Conservation (phyloP, 1,140 invertebrate genomes). For the Paracyclopina nana region DNA sequence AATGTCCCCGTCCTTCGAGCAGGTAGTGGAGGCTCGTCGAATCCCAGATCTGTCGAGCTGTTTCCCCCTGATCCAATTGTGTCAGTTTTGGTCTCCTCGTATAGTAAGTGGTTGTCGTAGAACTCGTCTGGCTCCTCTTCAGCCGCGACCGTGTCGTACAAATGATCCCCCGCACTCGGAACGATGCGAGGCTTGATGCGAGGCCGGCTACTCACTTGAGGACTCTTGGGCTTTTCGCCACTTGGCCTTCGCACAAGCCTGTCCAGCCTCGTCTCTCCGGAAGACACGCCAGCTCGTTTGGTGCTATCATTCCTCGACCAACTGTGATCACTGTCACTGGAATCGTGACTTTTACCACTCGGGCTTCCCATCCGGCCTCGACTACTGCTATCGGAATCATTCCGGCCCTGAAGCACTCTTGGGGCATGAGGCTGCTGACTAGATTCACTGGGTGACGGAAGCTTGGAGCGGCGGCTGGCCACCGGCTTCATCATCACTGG, state of each 20-base stretch:
- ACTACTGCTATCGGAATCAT: constrained; percentile 6
- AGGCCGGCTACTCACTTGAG: background rate
- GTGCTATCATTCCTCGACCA: background rate
- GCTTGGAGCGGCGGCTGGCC: no score
- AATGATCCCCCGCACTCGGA: background rate
- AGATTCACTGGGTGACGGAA: no score
- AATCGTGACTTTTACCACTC: constrained; percentile 11
- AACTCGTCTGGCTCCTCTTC: constrained; percentile 18
- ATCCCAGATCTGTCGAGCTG: constrained; percentile 5
- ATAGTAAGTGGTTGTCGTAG: constrained; percentile 16
- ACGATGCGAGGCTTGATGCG: background rate
- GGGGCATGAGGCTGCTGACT: no score
- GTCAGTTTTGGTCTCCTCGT: constrained; percentile 9
- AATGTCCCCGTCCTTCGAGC: background rate
- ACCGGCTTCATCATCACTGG: background rate
- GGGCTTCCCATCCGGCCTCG: constrained; percentile 14
- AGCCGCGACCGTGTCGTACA: constrained; percentile 8
- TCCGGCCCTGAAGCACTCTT: no score
- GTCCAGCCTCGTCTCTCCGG: constrained; percentile 12
- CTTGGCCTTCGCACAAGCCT: constrained; percentile 4
- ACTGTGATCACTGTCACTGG: constrained; percentile 6
- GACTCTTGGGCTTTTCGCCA: background rate
- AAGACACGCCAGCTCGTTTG: background rate
- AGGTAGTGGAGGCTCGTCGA: background rate
- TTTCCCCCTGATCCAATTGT: constrained; percentile 2